Evolutionary conservation across 2,113 vertebrate genomes (phyloP).

Genomic region (Phycodurus eques): DNA sequence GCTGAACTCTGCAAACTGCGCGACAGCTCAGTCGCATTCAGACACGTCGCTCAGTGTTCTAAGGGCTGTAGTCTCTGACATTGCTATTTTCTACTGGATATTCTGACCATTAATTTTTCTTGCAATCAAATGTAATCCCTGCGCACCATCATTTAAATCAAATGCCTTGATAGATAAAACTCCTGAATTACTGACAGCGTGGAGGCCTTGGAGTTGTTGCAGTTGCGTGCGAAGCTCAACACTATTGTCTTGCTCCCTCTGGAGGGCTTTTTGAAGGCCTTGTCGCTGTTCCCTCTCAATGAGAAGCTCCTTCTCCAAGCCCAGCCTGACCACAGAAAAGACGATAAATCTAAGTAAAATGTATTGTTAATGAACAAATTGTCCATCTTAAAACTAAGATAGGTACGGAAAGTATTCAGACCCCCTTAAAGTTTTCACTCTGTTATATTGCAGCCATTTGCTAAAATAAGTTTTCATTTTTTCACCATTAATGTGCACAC

Average conservation of each 20-base stretch:
- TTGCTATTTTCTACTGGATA: not conserved
- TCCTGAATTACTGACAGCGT: slow-evolving; percentile 60
- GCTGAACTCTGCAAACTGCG: too few relatives aligned
- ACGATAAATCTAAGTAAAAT: not conserved
- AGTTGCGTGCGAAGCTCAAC: slow-evolving; percentile 85
- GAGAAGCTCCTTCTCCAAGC: slow-evolving; percentile 86
- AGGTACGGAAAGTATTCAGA: too few relatives aligned
- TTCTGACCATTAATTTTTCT: not conserved
- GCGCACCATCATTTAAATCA: not conserved
- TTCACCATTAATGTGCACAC: too few relatives aligned
- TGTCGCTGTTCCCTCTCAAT: slow-evolving; percentile 89
- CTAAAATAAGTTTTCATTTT: too few relatives aligned
- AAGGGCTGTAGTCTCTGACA: not conserved
- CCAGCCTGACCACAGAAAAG: slow-evolving; percentile 69
- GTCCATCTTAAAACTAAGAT: not conserved
- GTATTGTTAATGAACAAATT: not conserved
- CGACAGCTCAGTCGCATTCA: too few relatives aligned
- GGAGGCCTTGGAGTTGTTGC: slow-evolving; percentile 88
- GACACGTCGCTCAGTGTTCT: too few relatives aligned
- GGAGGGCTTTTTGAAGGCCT: slow-evolving; percentile 82
- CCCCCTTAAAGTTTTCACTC: too few relatives aligned
- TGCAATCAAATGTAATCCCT: not conserved
- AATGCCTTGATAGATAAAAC: not conserved
- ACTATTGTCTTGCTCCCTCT: slow-evolving; percentile 85
- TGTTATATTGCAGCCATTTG: too few relatives aligned